These are phyloP conservation scores for Psilopsiagon aurifrons DNA, from an alignment of 2,113 vertebrate genomes.

Conservation along the genomic window DNA sequence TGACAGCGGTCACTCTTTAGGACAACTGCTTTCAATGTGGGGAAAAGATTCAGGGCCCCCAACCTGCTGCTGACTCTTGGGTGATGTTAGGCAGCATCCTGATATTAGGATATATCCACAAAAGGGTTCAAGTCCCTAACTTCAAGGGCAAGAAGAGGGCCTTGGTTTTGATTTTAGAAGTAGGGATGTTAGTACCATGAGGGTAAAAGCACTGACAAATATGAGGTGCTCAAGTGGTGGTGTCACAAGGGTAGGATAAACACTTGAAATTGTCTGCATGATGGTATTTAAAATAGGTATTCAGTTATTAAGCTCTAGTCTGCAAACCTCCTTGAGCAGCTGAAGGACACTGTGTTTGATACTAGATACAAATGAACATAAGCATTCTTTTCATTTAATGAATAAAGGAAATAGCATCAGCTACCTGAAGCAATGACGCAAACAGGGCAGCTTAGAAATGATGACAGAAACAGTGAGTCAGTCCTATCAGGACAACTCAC, in stretches of 20 bases:
- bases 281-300: not conserved
- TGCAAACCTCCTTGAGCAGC: not conserved
- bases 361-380: not conserved
- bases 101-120: not conserved
- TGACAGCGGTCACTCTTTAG: not conserved
- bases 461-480: not conserved
- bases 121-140: not conserved
- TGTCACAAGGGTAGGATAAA: not conserved
- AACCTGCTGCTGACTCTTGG: not conserved
- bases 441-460: not conserved
- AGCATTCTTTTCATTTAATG: not conserved
- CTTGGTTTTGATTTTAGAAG: not conserved
- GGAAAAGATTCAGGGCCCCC: not conserved
- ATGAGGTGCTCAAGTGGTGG: not conserved
- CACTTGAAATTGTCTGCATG: not conserved
- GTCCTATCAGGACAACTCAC: not conserved
- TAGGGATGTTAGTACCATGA: not conserved
- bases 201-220: not conserved
- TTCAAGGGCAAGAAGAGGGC: not conserved
- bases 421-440: not conserved
- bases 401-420: not conserved
- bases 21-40: not conserved
- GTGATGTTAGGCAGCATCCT: not conserved
- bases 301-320: not conserved
- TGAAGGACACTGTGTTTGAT: not conserved